A percentile compares a stretch with the other conserved stretches of the same genome.
Evolutionary conservation across 2,113 vertebrate genomes (phyloP).

Genomic region (Grallaria varia): DNA sequence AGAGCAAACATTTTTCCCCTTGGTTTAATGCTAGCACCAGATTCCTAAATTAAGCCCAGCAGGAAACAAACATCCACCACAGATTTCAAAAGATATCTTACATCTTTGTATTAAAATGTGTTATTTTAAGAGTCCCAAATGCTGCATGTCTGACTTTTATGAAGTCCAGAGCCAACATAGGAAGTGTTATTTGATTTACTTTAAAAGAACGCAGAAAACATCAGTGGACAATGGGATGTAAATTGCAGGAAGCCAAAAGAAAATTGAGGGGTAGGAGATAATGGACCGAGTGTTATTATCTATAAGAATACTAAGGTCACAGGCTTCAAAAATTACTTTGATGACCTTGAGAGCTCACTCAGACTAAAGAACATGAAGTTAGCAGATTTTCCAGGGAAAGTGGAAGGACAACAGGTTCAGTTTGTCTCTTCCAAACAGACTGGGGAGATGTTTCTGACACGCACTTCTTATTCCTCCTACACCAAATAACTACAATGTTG

Average conservation of each 20-base stretch:
- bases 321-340: constrained; percentile 11
- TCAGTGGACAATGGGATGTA: constrained; percentile 60
- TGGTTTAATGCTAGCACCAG: constrained; percentile 39
- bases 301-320: constrained; percentile 28
- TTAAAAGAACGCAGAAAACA: constrained; percentile 59
- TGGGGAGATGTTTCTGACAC: background rate
- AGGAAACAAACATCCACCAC: constrained; percentile 60
- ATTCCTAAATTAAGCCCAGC: constrained; percentile 65
- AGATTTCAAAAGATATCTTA: constrained; percentile 62
- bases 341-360: constrained; percentile 47
- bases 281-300: constrained; percentile 47
- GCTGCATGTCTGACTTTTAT: constrained; percentile 52
- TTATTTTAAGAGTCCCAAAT: constrained; percentile 59
- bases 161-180: constrained; percentile 43
- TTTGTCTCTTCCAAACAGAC: constrained; percentile 25
- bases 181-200: constrained; percentile 47
- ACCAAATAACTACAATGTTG: background rate
- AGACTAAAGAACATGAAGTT: constrained; percentile 1
- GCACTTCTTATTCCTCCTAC: background rate
- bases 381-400: background rate
- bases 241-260: constrained; percentile 70
- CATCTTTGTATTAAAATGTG: constrained; percentile 57
- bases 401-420: background rate
- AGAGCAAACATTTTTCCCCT: constrained; percentile 43
- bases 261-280: constrained; percentile 68